Evolutionary conservation across 2,797 vertebrate species (phyloP).

Genomic region (Periparus ater): DNA sequence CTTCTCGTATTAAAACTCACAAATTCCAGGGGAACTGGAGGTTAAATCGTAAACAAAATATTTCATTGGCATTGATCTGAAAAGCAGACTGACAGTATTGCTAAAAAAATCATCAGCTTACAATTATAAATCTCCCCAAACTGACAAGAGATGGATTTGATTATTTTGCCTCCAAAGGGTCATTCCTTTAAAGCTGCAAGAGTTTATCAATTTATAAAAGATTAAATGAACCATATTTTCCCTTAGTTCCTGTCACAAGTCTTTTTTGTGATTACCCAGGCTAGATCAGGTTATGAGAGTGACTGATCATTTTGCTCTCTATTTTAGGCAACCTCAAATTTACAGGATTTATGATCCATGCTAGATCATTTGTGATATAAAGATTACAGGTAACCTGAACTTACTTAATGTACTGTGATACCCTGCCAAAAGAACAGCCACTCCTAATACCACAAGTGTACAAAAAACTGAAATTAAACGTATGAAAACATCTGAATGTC

Average conservation of each 20-base stretch:
- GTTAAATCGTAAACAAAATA: constrained; percentile 68
- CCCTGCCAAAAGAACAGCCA: not conserved
- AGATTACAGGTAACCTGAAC: not conserved
- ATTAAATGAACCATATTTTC: constrained; percentile 27
- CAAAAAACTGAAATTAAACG: not conserved
- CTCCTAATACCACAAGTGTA: not conserved
- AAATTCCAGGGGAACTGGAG: constrained; percentile 59
- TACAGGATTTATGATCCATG: not conserved
- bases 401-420: not conserved
- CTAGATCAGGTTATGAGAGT: constrained; percentile 11
- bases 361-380: not conserved
- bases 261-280: not conserved
- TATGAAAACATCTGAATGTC: too few relatives aligned
- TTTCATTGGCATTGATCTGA: constrained; percentile 68
- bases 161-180: constrained; percentile 56
- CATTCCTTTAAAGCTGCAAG: constrained; percentile 25
- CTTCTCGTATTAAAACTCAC: constrained; percentile 44
- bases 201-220: constrained; percentile 53
- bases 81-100: constrained; percentile 48
- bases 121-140: constrained; percentile 54
- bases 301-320: not conserved
- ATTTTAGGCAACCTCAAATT: not conserved
- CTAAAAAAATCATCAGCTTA: constrained; percentile 40
- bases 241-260: not conserved
- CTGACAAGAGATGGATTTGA: constrained; percentile 52